Conservation (phyloP, 2,113 vertebrate genomes). For the Tupaia tana region DNA sequence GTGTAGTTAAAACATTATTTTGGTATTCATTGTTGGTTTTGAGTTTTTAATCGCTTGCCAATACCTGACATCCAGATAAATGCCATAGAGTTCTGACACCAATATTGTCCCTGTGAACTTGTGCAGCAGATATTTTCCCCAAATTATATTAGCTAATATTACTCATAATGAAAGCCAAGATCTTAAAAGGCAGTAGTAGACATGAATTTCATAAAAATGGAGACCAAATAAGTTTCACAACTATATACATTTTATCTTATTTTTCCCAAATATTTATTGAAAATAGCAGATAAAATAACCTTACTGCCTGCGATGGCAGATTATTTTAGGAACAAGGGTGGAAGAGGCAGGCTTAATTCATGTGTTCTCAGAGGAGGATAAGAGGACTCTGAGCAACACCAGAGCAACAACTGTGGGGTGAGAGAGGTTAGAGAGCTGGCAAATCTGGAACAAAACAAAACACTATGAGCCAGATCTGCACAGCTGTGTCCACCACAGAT, state of each 20-base stretch:
- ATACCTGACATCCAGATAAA: conserved; percentile 2
- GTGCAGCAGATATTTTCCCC: not conserved
- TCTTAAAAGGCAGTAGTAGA: conserved; percentile 38
- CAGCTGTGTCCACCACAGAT: conserved; percentile 68
- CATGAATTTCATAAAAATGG: not conserved
- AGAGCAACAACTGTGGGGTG: conserved; percentile 33
- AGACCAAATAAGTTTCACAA: not conserved
- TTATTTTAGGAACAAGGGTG: not conserved
- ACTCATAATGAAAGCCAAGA: not conserved
- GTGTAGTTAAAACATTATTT: conserved; percentile 33
- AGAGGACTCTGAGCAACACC: conserved; percentile 47
- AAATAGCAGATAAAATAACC: not conserved
- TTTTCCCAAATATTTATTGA: not conserved
- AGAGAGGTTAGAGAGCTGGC: conserved; percentile 56
- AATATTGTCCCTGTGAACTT: not conserved
- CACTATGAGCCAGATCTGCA: conserved; percentile 38
- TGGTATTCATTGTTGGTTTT: conserved; percentile 9
- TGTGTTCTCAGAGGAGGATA: conserved; percentile 39
- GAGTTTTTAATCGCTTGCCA: not conserved
- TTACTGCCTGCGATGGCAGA: not conserved
- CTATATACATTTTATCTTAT: not conserved
- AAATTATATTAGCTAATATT: not conserved
- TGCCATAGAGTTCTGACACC: not conserved
- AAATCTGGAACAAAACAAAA: not conserved
- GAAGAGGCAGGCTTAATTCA: not conserved